phyloP scores from a whole-genome alignment of 2,888 invertebrate genomes.

The Baronia brevicornis region DNA sequence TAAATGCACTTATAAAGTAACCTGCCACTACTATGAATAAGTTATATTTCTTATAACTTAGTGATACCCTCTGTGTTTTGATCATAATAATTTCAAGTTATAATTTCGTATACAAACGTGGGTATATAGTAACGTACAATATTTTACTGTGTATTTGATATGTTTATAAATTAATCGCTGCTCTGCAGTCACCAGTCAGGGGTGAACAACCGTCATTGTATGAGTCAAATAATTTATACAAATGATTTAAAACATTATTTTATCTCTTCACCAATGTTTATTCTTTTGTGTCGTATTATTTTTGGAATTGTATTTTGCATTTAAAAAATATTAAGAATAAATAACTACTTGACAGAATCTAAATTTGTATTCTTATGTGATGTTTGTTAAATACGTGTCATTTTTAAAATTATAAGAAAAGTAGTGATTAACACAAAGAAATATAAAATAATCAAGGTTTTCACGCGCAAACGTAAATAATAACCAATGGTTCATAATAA shows the following conservation, averaged over 20 bases:
- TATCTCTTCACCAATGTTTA: too few relatives aligned
- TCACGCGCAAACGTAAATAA: conserved; percentile 8
- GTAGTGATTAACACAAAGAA: background rate
- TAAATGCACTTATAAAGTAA: conserved; percentile 4
- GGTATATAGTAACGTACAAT: conserved; percentile 22
- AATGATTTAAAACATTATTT: too few relatives aligned
- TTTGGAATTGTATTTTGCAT: too few relatives aligned
- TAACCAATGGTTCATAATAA: conserved; percentile 23
- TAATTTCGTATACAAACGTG: conserved; percentile 11
- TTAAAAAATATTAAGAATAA: too few relatives aligned
- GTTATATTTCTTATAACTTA: too few relatives aligned
- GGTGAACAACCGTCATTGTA: conserved; percentile 19
- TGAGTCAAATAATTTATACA: conserved; percentile 5
- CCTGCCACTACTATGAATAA: too few relatives aligned
- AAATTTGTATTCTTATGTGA: too few relatives aligned
- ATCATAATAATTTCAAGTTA: conserved; percentile 7
- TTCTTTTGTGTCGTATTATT: too few relatives aligned
- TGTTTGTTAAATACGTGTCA: too few relatives aligned
- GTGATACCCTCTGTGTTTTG: conserved; percentile 13
- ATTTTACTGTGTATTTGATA: conserved; percentile 23
- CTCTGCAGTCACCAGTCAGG: conserved; percentile 17
- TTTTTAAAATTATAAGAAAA: background rate
- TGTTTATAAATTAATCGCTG: conserved; percentile 16
- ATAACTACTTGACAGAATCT: too few relatives aligned
- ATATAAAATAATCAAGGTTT: conserved; percentile 3